A percentile compares a stretch with the other conserved stretches of the same genome.
These are phyloP conservation scores for Andinoacara biseriatus DNA, from an alignment of 2,113 vertebrate genomes.

Conservation along the genomic window DNA sequence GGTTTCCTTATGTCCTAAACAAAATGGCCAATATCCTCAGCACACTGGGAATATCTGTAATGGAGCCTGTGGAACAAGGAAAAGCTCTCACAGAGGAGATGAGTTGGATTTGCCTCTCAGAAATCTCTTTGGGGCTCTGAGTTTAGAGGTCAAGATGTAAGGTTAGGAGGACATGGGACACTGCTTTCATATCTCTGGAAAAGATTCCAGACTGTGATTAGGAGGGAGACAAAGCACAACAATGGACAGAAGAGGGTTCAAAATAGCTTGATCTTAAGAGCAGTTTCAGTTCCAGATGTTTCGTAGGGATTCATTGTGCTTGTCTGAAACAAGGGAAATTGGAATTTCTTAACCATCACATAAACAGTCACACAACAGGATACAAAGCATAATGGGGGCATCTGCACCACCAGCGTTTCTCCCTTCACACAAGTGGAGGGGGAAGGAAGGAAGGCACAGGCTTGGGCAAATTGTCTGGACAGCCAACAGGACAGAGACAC, in stretches of 20 bases:
- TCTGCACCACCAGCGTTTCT: slow-evolving; percentile 25
- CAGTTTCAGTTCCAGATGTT: slow-evolving; percentile 52
- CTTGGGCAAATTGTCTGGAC: slow-evolving; percentile 22
- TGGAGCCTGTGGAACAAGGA: slow-evolving; percentile 40
- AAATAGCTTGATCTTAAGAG: slow-evolving; percentile 45
- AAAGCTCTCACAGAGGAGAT: slow-evolving; percentile 44
- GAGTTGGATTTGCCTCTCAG: slow-evolving; percentile 47
- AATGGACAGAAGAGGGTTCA: slow-evolving; percentile 42
- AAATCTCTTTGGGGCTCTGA: slow-evolving; percentile 36
- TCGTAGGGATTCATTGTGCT: background rate
- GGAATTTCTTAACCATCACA: slow-evolving; percentile 45
- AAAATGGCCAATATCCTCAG: slow-evolving; percentile 39
- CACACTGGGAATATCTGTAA: slow-evolving; percentile 32
- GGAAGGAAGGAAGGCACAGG: slow-evolving; percentile 71
- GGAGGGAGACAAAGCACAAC: slow-evolving; percentile 15
- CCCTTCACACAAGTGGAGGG: slow-evolving; percentile 14
- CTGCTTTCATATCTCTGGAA: slow-evolving; percentile 30
- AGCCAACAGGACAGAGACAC: slow-evolving; percentile 58
- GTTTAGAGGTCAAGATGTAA: slow-evolving; percentile 17
- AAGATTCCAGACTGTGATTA: slow-evolving; percentile 52
- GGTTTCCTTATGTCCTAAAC: slow-evolving; percentile 54
- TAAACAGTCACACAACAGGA: slow-evolving; percentile 72
- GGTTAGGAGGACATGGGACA: slow-evolving; percentile 57
- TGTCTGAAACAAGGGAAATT: slow-evolving; percentile 48
- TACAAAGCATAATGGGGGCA: slow-evolving; percentile 43